A percentile compares a stretch with the other conserved stretches of the same genome.
Evolutionary conservation across 2,113 vertebrate genomes (phyloP).

Genomic region (Chionis minor): DNA sequence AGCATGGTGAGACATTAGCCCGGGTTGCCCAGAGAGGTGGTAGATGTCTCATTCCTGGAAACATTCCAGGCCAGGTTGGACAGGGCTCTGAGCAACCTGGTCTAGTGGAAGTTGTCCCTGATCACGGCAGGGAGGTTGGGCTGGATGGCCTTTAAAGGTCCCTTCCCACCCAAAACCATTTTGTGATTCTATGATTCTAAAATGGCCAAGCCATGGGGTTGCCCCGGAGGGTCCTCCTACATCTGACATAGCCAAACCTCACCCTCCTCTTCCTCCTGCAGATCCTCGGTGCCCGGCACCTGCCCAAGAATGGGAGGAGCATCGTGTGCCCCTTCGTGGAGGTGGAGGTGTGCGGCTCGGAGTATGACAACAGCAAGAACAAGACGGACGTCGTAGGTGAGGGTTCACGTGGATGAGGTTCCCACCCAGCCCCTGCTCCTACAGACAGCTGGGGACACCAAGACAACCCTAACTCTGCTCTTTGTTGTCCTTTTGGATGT

Average conservation of each 20-base stretch:
- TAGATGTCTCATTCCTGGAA: background rate
- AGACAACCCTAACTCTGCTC: background rate
- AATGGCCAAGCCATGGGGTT: background rate
- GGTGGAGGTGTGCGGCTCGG: constrained; percentile 84
- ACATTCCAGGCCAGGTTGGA: background rate
- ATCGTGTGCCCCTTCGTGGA: constrained; percentile 88
- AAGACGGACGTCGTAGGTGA: constrained; percentile 86
- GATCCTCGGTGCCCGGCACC: constrained; percentile 84
- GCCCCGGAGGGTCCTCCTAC: background rate
- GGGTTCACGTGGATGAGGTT: accelerated
- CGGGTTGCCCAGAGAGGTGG: background rate
- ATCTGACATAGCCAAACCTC: background rate
- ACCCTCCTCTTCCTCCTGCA: constrained; percentile 11
- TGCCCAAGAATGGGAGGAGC: constrained; percentile 86
- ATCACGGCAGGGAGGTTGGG: background rate
- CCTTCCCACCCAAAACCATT: background rate
- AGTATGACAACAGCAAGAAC: constrained; percentile 84
- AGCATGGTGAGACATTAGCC: background rate
- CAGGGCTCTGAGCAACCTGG: background rate
- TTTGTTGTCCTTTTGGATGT: background rate
- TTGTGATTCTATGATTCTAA: background rate
- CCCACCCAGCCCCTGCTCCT: accelerated
- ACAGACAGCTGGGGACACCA: accelerated
- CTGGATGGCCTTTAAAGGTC: background rate
- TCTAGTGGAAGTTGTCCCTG: background rate